A percentile compares a stretch with the other conserved stretches of the same genome.
Evolutionary conservation across 2,888 invertebrate species (phyloP).

Genomic region (Prosopocoilus inquinatus): DNA sequence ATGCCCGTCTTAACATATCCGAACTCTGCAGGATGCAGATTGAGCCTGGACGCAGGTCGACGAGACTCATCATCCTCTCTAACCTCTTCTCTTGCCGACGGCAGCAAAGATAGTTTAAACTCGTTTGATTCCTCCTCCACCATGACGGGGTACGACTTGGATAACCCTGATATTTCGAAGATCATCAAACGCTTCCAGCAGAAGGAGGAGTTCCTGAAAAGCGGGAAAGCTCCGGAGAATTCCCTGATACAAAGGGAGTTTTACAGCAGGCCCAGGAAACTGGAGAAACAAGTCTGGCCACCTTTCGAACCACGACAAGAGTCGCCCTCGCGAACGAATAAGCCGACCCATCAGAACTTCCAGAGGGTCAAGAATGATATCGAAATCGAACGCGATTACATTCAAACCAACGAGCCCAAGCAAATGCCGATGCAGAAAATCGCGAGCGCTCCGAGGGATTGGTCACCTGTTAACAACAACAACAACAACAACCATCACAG

Average conservation of each 20-base stretch:
- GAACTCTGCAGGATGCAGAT: constrained; percentile 47
- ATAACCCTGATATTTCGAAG: constrained; percentile 68
- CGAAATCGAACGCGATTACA: constrained; percentile 47
- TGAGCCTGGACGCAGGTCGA: constrained; percentile 52
- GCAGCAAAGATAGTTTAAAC: constrained; percentile 67
- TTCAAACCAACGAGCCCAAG: constrained; percentile 7
- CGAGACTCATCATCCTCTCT: constrained; percentile 57
- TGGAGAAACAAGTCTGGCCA: constrained; percentile 57
- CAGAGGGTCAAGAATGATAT: constrained; percentile 52
- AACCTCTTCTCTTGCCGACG: constrained; percentile 62
- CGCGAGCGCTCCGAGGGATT: constrained; percentile 33
- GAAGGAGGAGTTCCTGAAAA: constrained; percentile 83
- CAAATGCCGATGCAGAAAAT: constrained; percentile 33
- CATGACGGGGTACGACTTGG: constrained; percentile 66
- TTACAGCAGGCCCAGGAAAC: constrained; percentile 75
- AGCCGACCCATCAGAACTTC: constrained; percentile 53
- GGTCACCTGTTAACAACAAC: constrained; percentile 15
- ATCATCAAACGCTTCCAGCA: constrained; percentile 83
- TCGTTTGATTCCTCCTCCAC: constrained; percentile 69
- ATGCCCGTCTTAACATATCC: constrained; percentile 31
- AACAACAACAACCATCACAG: constrained; percentile 29
- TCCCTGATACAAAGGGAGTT: constrained; percentile 62
- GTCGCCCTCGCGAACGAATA: constrained; percentile 51
- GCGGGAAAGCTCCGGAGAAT: constrained; percentile 64
- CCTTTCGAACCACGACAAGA: constrained; percentile 41